Base-by-base conservation (phyloP, 2,888 invertebrate genomes). In the Apotomis turbidana region DNA sequence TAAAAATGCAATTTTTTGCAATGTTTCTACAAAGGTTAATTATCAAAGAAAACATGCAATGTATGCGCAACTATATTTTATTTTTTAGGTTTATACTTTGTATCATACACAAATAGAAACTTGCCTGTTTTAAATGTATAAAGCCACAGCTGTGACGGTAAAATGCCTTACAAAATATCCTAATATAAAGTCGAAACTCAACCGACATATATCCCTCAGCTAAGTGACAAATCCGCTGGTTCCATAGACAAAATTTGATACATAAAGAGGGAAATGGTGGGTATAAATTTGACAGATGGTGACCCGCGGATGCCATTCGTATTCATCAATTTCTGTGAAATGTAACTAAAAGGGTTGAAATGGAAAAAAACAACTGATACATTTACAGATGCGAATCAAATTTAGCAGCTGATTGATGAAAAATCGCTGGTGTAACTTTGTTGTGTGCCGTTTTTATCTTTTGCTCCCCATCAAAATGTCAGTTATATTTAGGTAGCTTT, bases 271-370 rank as follows among this genome's bases (percentile, higher is more conserved):
- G 15, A 58, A 62, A 60, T 15, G 44, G 52, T 38, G 51, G 51
- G 38, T 52, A 68, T 57, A 61, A 61, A 71, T 62, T 72, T 72
- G 63, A 68, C 72, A 72, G 68, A 68, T 59, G 63, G 58, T n/a
- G 62, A 68, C 62, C 63, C 52, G 15, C 58, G 41, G 12, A 62
- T 59, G 68, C 46, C 62, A 54, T 54, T 46, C 52, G 63, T 63
- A 72, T 63, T 61, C 58, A 71, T 71, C 71, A 58, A 71, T 71
- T 61, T 61, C 68, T 62, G 55, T 68, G 57, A 62, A 68, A 62
- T 44, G 36, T 57, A 57, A 68, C 67, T 63, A 58, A 44, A 58
- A 68, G 68, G 71, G 61, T 68, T 62, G 49, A 44, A 51, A 68
- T 62, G 68, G 68, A 71, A 55, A 12, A 5, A 12, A 44, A 8